These are phyloP conservation scores for Bactericera cockerelli DNA, from an alignment of 1,140 invertebrate genomes.

Conservation along the genomic window DNA sequence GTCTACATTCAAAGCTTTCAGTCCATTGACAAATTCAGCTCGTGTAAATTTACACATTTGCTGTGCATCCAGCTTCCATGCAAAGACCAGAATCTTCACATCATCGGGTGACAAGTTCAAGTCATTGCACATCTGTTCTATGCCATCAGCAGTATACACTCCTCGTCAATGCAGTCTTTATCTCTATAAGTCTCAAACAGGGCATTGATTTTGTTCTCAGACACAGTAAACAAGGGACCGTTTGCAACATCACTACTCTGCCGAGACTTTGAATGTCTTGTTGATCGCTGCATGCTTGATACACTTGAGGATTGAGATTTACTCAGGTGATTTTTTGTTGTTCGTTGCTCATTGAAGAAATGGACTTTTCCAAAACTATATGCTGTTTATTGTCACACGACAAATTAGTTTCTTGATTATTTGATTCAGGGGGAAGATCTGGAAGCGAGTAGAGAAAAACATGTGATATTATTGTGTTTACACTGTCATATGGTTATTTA, in stretches of 20 bases:
- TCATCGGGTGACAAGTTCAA: constrained; percentile 84
- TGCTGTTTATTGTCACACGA: not conserved
- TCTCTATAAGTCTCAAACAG: constrained; percentile 71
- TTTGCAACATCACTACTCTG: not conserved
- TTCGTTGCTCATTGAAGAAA: not conserved
- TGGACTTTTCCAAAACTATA: not conserved
- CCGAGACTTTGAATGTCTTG: not conserved
- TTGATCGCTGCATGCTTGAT: not conserved
- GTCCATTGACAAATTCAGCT: constrained; percentile 68
- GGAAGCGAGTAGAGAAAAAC: not conserved
- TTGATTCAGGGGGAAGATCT: too few species aligned
- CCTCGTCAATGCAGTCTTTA: constrained; percentile 64
- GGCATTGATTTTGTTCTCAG: constrained; percentile 60
- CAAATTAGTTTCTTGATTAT: not conserved
- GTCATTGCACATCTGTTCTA: constrained; percentile 78
- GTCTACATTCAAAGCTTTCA: constrained; percentile 66
- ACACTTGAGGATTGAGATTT: not conserved
- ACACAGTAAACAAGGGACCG: constrained; percentile 30
- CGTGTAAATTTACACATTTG: constrained; percentile 90
- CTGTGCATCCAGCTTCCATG: constrained; percentile 87
- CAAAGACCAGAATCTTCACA: constrained; percentile 74
- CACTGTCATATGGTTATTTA: too few species aligned
- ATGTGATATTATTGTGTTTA: too few species aligned
- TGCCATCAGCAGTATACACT: constrained; percentile 77
- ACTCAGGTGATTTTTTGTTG: not conserved